A percentile compares a stretch with the other conserved stretches of the same genome.
These are phyloP conservation scores for Sesamia nonagrioides DNA, from an alignment of 1,140 invertebrate genomes.

Conservation along the genomic window DNA sequence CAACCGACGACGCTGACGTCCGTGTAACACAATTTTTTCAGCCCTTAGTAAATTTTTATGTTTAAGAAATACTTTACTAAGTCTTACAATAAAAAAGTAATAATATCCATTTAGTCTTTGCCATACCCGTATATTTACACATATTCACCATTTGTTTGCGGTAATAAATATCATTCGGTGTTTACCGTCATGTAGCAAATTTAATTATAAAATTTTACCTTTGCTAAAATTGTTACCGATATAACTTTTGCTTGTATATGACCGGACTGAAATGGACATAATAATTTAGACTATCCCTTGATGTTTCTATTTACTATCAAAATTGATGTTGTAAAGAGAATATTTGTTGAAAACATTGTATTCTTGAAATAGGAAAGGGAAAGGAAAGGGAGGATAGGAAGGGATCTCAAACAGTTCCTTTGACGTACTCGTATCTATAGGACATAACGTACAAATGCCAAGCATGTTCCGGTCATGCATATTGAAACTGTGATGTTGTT, in stretches of 20 bases:
- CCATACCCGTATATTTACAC: background rate
- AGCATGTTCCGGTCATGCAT: slow-evolving; percentile 62
- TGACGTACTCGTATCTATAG: background rate
- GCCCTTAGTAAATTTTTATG: background rate
- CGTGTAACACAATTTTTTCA: background rate
- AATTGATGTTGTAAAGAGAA: background rate
- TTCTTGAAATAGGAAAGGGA: background rate
- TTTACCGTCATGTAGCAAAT: background rate
- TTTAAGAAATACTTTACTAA: background rate
- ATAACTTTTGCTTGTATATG: slow-evolving; percentile 40
- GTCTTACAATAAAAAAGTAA: no score
- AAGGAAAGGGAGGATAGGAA: no score
- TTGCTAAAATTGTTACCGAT: slow-evolving; percentile 66
- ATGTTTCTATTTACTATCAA: background rate
- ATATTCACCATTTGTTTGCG: background rate
- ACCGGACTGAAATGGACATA: slow-evolving; percentile 42
- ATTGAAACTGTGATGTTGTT: slow-evolving; percentile 78
- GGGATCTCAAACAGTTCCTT: slow-evolving; percentile 7
- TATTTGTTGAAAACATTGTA: background rate
- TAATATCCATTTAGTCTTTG: background rate
- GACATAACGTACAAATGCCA: slow-evolving; percentile 29
- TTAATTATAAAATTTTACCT: slow-evolving; percentile 46
- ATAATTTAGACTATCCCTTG: background rate
- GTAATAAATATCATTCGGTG: no score
- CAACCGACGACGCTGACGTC: no score